Evolutionary conservation across 2,113 vertebrate species (phyloP).

Genomic region (Phaethornis superciliosus): DNA sequence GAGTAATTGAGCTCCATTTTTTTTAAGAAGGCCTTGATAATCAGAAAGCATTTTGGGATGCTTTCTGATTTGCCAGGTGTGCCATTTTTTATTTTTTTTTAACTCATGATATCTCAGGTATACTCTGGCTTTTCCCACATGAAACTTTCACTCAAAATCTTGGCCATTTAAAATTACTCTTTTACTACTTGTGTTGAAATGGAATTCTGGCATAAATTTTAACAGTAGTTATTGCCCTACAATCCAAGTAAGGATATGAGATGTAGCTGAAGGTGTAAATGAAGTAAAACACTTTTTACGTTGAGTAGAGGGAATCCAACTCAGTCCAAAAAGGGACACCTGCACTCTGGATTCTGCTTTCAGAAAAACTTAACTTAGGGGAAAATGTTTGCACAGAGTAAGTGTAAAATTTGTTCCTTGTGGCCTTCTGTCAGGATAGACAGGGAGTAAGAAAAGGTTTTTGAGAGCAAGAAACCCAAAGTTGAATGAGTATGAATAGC

Average conservation of each 20-base stretch:
- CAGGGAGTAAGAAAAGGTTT: background rate
- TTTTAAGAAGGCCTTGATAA: background rate
- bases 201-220: background rate
- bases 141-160: background rate
- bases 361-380: background rate
- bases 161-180: background rate
- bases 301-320: background rate
- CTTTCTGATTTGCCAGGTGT: background rate
- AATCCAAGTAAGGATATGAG: background rate
- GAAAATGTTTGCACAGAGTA: background rate
- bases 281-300: background rate
- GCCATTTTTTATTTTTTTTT: background rate
- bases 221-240: background rate
- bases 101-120: background rate
- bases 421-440: background rate
- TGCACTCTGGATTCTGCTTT: background rate
- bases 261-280: background rate
- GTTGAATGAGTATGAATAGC: background rate
- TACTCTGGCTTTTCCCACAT: background rate
- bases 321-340: background rate
- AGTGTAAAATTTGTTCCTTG: background rate
- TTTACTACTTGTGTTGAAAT: background rate
- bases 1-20: background rate
- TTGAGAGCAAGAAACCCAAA: background rate
- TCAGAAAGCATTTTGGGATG: background rate